phyloP scores from a whole-genome alignment of 2,888 invertebrate genomes.

The Gerosis bhagava region DNA sequence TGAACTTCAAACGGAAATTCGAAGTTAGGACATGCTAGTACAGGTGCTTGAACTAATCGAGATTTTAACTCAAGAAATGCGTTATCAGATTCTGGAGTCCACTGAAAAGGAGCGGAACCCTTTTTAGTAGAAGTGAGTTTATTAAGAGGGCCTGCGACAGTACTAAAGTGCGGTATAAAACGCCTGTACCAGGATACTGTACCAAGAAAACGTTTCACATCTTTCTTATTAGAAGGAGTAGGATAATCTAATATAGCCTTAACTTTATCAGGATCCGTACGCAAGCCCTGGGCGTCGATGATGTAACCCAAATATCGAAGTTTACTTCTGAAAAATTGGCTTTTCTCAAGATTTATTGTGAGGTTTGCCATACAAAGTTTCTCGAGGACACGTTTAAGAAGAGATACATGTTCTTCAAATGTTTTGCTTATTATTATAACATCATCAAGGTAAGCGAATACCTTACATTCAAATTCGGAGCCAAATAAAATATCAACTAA shows the following conservation, averaged over 20 bases:
- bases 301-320: slow-evolving; percentile 33
- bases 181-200: slow-evolving; percentile 37
- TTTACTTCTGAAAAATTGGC: slow-evolving; percentile 34
- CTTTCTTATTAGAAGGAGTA: slow-evolving; percentile 31
- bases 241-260: slow-evolving; percentile 34
- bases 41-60: background rate
- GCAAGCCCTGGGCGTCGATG: slow-evolving; percentile 39
- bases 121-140: background rate
- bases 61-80: background rate
- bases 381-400: slow-evolving; percentile 26
- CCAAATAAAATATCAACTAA: slow-evolving; percentile 27
- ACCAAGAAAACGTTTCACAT: slow-evolving; percentile 35
- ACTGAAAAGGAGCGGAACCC: background rate
- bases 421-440: slow-evolving; percentile 21
- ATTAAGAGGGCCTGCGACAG: slow-evolving; percentile 4
- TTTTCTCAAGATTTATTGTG: slow-evolving; percentile 34
- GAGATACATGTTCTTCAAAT: slow-evolving; percentile 35
- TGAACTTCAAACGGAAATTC: slow-evolving; percentile 31
- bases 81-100: background rate
- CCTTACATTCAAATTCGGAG: slow-evolving; percentile 32
- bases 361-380: slow-evolving; percentile 33
- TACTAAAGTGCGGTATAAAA: slow-evolving; percentile 36
- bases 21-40: background rate
- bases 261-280: slow-evolving; percentile 38
- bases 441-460: slow-evolving; percentile 29